A percentile compares a stretch with the other conserved stretches of the same genome.
These are phyloP conservation scores for Dryobota labecula DNA, from an alignment of 2,888 invertebrate genomes.

Conservation along the genomic window DNA sequence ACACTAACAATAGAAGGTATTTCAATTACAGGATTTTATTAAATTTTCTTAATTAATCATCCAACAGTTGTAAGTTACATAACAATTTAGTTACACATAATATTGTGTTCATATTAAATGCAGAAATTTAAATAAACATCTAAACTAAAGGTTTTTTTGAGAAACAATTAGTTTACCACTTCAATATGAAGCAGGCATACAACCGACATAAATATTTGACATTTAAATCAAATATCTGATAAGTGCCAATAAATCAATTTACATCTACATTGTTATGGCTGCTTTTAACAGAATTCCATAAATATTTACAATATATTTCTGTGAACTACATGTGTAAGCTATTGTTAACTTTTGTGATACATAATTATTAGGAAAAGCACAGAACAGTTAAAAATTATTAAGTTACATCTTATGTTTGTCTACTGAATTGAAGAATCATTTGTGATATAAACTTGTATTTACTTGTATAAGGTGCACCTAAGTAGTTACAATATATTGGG, in stretches of 20 bases:
- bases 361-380: constrained; percentile 15
- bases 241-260: constrained; percentile 56
- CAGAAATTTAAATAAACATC: constrained; percentile 57
- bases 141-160: constrained; percentile 51
- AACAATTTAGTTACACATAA: constrained; percentile 59
- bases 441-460: constrained; percentile 47
- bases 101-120: constrained; percentile 66
- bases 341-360: constrained; percentile 41
- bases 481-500: constrained; percentile 55
- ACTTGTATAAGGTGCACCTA: constrained; percentile 62
- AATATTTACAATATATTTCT: constrained; percentile 67
- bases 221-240: constrained; percentile 41
- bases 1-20: constrained; percentile 30
- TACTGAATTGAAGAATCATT: constrained; percentile 43
- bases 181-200: constrained; percentile 66
- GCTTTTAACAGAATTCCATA: constrained; percentile 36
- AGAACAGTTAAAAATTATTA: constrained; percentile 31
- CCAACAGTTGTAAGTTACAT: constrained; percentile 44
- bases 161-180: constrained; percentile 58
- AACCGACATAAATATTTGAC: constrained; percentile 51
- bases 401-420: constrained; percentile 27
- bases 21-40: constrained; percentile 33
- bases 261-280: constrained; percentile 37
- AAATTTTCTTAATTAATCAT: constrained; percentile 32
- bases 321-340: constrained; percentile 59